Percentiles rank a stretch among this genome's conserved stretches.
Conservation (phyloP, 2,888 invertebrate genomes). For the Philhelius pedissequus region DNA sequence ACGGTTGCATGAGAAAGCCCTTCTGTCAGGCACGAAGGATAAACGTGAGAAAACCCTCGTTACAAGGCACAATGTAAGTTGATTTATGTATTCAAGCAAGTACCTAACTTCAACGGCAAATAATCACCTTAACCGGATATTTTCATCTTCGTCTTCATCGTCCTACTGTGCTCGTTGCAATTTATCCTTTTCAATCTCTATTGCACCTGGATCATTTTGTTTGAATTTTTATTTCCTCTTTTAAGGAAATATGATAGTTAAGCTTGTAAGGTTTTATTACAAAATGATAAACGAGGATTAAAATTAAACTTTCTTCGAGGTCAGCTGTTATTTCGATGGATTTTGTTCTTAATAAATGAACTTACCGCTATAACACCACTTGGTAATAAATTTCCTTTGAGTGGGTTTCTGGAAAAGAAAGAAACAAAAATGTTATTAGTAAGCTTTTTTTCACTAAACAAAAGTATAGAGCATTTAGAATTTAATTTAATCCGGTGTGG, state of each 20-base stretch:
- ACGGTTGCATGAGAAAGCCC: conserved; percentile 8
- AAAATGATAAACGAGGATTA: conserved; percentile 43
- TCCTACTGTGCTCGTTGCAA: neutral
- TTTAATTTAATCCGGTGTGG: neutral
- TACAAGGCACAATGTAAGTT: conserved; percentile 1
- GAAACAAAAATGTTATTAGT: neutral
- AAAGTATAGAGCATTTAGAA: neutral
- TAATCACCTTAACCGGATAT: conserved; percentile 5
- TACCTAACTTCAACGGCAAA: conserved; percentile 1
- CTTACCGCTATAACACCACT: neutral
- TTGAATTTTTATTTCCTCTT: neutral
- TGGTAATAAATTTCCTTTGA: neutral
- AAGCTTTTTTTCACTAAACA: neutral
- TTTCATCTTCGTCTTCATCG: neutral
- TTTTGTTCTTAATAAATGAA: neutral
- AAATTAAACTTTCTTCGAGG: conserved; percentile 18
- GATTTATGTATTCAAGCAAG: conserved; percentile 18
- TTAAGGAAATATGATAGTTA: neutral
- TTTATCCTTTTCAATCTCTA: conserved; percentile 16
- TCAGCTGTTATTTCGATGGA: neutral
- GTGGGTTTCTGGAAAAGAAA: neutral
- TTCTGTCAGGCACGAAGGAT: conserved; percentile 26
- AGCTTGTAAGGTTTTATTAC: neutral
- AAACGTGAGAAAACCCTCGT: conserved; percentile 6
- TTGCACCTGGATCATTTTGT: neutral